These are phyloP conservation scores for Sinocyclocheilus rhinocerous DNA, from an alignment of 2,113 vertebrate species.

Conservation along the genomic window DNA sequence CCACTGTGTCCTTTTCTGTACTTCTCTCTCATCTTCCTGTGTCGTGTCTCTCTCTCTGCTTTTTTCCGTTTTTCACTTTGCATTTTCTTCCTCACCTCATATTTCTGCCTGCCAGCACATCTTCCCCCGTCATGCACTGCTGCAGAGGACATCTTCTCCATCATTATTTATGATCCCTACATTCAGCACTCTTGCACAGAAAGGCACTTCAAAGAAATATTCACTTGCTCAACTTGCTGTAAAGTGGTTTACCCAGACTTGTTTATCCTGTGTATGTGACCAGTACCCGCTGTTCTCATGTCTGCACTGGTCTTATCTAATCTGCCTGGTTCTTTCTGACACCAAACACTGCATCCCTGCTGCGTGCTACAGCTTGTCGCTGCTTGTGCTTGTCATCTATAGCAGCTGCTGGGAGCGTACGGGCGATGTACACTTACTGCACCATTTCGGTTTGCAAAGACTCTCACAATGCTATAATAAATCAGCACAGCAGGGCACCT, in stretches of 20 bases:
- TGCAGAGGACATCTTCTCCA: constrained; percentile 27
- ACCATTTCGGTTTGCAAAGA: background rate
- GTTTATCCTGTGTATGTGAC: constrained; percentile 24
- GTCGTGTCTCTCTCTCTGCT: background rate
- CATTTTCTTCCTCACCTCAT: constrained; percentile 8
- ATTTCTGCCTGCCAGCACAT: constrained; percentile 23
- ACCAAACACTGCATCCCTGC: constrained; percentile 26
- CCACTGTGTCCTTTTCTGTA: constrained; percentile 6
- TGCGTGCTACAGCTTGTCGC: constrained; percentile 32
- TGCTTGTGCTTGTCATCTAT: constrained; percentile 27
- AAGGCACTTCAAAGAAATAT: constrained; percentile 24
- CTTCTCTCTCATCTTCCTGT: constrained; percentile 1
- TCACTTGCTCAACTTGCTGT: background rate
- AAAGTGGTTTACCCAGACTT: constrained; percentile 12
- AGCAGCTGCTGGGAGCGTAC: constrained; percentile 12
- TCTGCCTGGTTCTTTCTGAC: constrained; percentile 19
- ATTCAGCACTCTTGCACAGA: constrained; percentile 25
- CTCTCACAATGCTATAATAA: background rate
- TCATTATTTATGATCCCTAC: constrained; percentile 27
- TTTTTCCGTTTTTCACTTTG: background rate
- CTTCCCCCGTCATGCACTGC: background rate
- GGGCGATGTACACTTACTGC: constrained; percentile 19
- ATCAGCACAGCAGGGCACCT: background rate
- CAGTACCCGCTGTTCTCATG: constrained; percentile 4
- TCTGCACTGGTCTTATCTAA: constrained; percentile 35